Evolutionary conservation across 2,797 vertebrate genomes (phyloP), one percentile per base, ranked within the genome.

Genomic region (Sparus aurata): DNA sequence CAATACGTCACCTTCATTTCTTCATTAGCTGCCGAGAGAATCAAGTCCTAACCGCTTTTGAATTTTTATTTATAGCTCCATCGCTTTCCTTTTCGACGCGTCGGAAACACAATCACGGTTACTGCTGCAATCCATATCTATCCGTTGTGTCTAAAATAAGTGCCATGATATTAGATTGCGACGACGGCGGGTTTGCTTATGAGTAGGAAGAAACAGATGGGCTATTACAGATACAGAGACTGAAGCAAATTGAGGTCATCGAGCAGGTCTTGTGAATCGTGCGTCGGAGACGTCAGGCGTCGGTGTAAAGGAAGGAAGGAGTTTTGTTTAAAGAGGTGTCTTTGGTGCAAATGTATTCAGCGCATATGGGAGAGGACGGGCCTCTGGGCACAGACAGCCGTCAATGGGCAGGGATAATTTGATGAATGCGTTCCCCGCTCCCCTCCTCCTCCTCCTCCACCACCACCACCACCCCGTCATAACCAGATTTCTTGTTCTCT

Each of bases 241-340:
- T n/a, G 83, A 84, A 89, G 90, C 91, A 92, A 90, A 93, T 90
- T 91, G 92, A 90, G 93, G 90, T 94, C 90, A 89, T 49, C 22
- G 25, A 78, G 85, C 83, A 75, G 92, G 90, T 89, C 90, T 77
- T 34, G 65, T 72, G 87, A 77, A 93, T 85, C 72, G 73, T 61
- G 82, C 58, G 68, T 76, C 73, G 1, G 7, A 86, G 75, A 77
- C 72, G 69, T 55, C 23, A 53, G 58, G 59, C 49, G 27, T 58
- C 12, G 16, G 25, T 12, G 77, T 17, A 1, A 53, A 66, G 75
- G 75, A 77, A 86, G 81, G 74, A 84, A 71, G 55, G 66, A 74
- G 79, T 90, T 87, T 80, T 72, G 78, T 87, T 90, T 90, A 77
- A 91, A 91, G 85, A 83, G 73, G 79, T 68, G 77, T 87, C 71